Evolutionary conservation across 2,888 invertebrate genomes (phyloP).

Genomic region (Stenodema calcarata): DNA sequence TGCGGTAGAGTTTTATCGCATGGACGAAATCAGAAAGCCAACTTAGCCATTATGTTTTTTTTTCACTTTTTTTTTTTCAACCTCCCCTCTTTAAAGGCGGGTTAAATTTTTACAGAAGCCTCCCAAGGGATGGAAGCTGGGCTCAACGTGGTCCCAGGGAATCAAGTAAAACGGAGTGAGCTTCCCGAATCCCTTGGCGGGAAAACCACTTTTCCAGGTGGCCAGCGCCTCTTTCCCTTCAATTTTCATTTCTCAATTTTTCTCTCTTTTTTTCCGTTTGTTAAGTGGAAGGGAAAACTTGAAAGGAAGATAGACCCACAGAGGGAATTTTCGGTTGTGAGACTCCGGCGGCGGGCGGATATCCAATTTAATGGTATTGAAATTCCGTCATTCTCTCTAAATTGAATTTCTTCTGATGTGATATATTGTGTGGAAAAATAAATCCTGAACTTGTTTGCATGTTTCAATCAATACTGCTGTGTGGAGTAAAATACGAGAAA

Average conservation of each 20-base stretch:
- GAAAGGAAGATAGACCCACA: not conserved
- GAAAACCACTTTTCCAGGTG: not conserved
- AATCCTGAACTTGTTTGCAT: no score
- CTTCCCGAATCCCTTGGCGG: not conserved
- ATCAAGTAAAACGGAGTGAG: not conserved
- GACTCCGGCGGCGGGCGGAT: not conserved
- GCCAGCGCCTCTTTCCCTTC: not conserved
- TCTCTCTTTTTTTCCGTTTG: not conserved
- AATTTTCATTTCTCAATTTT: slow-evolving; percentile 1
- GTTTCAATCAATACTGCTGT: no score
- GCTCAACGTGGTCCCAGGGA: not conserved
- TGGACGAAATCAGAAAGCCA: not conserved
- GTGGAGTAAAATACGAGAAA: no score
- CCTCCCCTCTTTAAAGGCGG: not conserved
- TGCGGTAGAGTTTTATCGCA: not conserved
- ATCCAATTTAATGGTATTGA: not conserved
- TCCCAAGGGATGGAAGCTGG: not conserved
- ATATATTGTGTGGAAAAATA: no score
- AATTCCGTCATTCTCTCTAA: not conserved
- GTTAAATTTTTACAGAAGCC: not conserved
- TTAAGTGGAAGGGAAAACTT: not conserved
- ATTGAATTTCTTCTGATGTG: not conserved
- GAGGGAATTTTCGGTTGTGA: not conserved
- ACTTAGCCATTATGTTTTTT: not conserved
- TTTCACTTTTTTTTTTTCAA: not conserved